Evolutionary conservation across 2,888 invertebrate genomes (phyloP).

Genomic region (Phytoseiulus persimilis): DNA sequence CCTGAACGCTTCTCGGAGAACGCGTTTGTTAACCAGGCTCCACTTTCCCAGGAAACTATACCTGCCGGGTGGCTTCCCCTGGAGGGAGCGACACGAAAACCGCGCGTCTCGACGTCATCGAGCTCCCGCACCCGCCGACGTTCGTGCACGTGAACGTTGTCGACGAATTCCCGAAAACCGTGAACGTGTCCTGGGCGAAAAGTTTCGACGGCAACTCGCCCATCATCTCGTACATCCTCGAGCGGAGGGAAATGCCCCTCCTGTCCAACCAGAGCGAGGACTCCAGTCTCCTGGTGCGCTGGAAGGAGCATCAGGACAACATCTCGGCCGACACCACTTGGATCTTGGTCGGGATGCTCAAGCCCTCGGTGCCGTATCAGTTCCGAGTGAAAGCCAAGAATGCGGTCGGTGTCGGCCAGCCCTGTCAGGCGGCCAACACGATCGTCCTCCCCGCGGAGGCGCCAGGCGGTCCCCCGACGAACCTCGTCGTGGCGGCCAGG

Average conservation of each 20-base stretch:
- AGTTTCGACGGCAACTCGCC: constrained; percentile 97
- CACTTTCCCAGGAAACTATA: constrained; percentile 92
- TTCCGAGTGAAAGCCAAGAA: constrained; percentile 95
- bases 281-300: background rate
- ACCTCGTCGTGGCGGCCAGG: constrained; percentile 85
- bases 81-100: constrained; percentile 86
- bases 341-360: constrained; percentile 53
- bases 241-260: constrained; percentile 50
- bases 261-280: constrained; percentile 42
- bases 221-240: constrained; percentile 80
- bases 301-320: constrained; percentile 31
- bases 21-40: no score
- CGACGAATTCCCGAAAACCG: constrained; percentile 60
- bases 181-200: constrained; percentile 86
- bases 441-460: constrained; percentile 93
- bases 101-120: constrained; percentile 77
- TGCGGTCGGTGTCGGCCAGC: constrained; percentile 84
- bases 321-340: constrained; percentile 27
- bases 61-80: constrained; percentile 73
- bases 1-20: no score
- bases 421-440: constrained; percentile 78
- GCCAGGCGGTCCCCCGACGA: constrained; percentile 88
- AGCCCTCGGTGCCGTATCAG: constrained; percentile 89
- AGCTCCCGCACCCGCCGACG: constrained; percentile 85
- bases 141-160: constrained; percentile 64